phyloP scores from a whole-genome alignment of 2,797 vertebrate species.

The Pseudotriccus pelzelni region DNA sequence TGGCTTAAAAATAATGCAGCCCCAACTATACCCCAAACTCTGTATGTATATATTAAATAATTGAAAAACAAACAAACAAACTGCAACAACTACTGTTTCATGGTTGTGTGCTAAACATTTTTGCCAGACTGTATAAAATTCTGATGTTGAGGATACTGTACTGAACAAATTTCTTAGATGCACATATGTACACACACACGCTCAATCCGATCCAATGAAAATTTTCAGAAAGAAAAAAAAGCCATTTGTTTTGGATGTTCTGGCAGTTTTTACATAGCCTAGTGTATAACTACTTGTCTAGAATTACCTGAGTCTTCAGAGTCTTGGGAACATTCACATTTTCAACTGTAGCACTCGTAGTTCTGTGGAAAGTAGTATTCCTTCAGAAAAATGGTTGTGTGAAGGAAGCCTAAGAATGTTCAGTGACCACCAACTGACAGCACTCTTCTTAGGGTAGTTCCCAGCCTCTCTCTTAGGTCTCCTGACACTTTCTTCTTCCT shows the following conservation, averaged over 20 bases:
- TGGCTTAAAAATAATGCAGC: not conserved
- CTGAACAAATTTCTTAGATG: not conserved
- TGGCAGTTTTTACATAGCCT: not conserved
- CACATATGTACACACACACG: rapidly evolving
- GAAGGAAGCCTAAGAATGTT: not conserved
- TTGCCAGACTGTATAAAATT: not conserved
- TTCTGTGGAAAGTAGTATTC: not conserved
- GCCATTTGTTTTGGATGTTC: not conserved
- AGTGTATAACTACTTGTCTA: not conserved
- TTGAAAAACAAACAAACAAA: not conserved
- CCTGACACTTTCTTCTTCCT: not conserved
- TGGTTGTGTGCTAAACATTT: not conserved
- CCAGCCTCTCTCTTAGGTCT: not conserved
- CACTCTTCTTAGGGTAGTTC: not conserved
- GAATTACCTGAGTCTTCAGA: not conserved
- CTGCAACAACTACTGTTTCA: not conserved
- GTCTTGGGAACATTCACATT: not conserved
- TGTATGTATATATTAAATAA: not conserved
- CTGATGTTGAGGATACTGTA: not conserved
- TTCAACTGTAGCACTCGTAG: not conserved
- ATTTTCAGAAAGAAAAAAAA: not conserved
- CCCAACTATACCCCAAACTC: not conserved
- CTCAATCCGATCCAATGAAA: not conserved
- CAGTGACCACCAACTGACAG: not conserved
- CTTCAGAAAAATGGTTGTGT: not conserved